Evolutionary conservation across 2,888 invertebrate genomes (phyloP), one percentile per base, ranked within the genome.

Genomic region (Brachypterus glaber): DNA sequence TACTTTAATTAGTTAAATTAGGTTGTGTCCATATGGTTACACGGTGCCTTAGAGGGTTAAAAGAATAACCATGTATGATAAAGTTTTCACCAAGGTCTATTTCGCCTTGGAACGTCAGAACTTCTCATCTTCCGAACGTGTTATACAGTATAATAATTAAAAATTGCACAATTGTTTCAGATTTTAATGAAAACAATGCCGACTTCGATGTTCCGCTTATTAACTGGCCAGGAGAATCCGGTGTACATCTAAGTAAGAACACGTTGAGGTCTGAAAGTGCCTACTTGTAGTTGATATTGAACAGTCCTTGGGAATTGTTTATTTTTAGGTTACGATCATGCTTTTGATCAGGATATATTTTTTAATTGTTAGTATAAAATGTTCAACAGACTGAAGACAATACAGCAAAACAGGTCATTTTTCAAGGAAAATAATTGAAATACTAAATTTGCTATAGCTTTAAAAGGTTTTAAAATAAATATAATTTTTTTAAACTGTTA

Each of bases 131-230:
- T n/a, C n/a, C n/a, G n/a, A n/a, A n/a, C n/a, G n/a, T n/a, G n/a
- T n/a, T n/a, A n/a, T n/a, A n/a, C 13, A 24, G 8, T 8, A 15
- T 5, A 18, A 27, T 17, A 15, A n/a, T 18, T 14, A 24, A 16
- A n/a, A n/a, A n/a, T n/a, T 38, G 1, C 30, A 37, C 30, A 38
- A 37, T 40, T 46, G 46, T 73, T 76, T 18, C 76, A 96, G 95
- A 98, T 98, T 57, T 77, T 96, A 57, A 98, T 98, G 97, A 98
- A 98, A 73, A 98, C 98, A 43, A 98, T 99, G 98, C 98, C 98
- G 56, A 98, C 98, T 51, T 97, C 97, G 50, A 98, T 98, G 93
- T 98, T 96, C 75, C 82, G 97, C 59, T 76, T 98, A 63, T 74
- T 98, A 61, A 99, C 98, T 53, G 98, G 98, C 44, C 98, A 98